phyloP scores from a whole-genome alignment of 2,797 vertebrate genomes.

The Anableps anableps region DNA sequence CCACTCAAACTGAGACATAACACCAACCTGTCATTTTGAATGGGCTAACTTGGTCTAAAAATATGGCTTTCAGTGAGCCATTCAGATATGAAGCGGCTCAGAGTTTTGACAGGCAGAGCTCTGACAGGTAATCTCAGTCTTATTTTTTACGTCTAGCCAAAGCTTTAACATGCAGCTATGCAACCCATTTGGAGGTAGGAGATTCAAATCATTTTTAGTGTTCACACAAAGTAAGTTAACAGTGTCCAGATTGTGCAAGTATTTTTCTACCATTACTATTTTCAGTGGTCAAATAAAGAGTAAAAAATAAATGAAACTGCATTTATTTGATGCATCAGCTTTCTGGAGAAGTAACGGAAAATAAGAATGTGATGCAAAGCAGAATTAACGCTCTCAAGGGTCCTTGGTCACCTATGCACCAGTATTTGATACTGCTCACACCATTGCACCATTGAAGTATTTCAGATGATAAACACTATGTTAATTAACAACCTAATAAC shows the following conservation, averaged over 20 bases:
- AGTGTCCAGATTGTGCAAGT: background rate
- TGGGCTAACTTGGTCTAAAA: background rate
- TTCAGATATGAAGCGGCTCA: background rate
- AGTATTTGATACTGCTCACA: background rate
- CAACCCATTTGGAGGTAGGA: background rate
- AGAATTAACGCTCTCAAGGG: background rate
- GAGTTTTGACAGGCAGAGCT: background rate
- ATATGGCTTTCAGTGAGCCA: background rate
- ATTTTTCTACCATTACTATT: background rate
- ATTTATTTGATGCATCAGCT: background rate
- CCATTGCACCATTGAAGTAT: background rate
- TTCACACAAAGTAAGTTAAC: background rate
- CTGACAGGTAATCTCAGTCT: background rate
- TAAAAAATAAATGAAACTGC: background rate
- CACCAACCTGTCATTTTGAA: conserved; percentile 3
- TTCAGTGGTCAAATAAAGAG: background rate
- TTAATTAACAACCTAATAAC: background rate
- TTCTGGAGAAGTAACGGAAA: background rate
- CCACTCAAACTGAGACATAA: background rate
- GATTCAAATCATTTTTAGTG: background rate
- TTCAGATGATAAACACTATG: background rate
- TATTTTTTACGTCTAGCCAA: background rate
- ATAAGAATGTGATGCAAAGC: background rate
- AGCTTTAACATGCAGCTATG: background rate
- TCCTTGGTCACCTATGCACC: background rate